Percentiles rank a stretch among this genome's conserved stretches.
phyloP scores from a whole-genome alignment of 1,140 invertebrate genomes.

The Lysiphlebus fabarum region DNA sequence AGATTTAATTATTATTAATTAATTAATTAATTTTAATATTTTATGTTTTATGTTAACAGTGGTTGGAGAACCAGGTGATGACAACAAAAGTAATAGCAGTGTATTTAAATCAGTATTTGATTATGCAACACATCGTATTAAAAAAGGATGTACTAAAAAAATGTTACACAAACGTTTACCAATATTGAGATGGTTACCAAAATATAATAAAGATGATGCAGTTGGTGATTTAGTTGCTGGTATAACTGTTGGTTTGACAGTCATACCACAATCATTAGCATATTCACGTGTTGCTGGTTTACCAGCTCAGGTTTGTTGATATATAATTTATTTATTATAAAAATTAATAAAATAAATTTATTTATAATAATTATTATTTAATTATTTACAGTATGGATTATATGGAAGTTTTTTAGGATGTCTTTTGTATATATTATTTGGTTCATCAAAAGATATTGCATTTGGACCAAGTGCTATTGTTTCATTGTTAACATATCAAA shows the following conservation, averaged over 20 bases:
- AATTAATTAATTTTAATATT: background rate
- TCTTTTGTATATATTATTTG: conserved; percentile 87
- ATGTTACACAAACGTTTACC: conserved; percentile 69
- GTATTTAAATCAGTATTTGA: conserved; percentile 34
- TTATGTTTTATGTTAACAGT: conserved; percentile 34
- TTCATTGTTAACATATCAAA: conserved; percentile 75
- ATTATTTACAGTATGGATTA: conserved; percentile 72
- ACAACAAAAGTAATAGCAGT: conserved; percentile 38
- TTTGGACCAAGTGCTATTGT: conserved; percentile 84
- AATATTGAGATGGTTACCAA: conserved; percentile 70
- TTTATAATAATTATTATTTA: conserved; percentile 3
- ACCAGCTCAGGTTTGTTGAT: conserved; percentile 60
- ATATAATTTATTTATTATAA: background rate
- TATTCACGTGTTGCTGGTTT: conserved; percentile 82
- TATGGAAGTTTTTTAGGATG: conserved; percentile 89
- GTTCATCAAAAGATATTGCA: conserved; percentile 87
- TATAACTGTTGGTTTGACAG: conserved; percentile 80
- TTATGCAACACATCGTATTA: conserved; percentile 45
- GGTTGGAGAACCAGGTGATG: conserved; percentile 45
- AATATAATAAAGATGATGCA: conserved; percentile 65
- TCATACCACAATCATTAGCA: conserved; percentile 77
- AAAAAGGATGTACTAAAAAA: conserved; percentile 60
- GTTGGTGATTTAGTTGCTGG: conserved; percentile 81
- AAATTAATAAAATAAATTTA: background rate
- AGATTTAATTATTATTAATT: background rate